Evolutionary conservation across 2,888 invertebrate genomes (phyloP), one percentile per base, ranked within the genome.

Genomic region (Polyommatus iphigenia): DNA sequence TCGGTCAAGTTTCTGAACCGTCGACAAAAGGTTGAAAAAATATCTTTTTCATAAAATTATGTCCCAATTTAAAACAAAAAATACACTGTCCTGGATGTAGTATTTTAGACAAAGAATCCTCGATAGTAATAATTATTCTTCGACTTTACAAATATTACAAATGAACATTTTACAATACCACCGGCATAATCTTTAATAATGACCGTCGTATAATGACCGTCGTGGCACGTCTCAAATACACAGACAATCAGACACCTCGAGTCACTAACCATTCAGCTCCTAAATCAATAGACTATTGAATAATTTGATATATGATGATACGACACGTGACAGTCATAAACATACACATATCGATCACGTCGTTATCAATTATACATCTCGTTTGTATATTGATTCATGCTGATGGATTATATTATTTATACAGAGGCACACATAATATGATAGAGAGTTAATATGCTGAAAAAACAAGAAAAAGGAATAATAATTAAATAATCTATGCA

Each of bases 291-390:
- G 62, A 67, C 29, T 67, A 67, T 29, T 67, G 29, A 32, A 32
- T 67, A 15, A 67, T 29, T 67, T 67, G 67, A 67, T 67, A 18
- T 29, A 67, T 67, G 67, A 67, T 32, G 29, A 15, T 67, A 29
- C 4, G 18, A 32, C 67, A 67, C 67, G 67, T 67, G 67, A 67
- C 29, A 67, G 18, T 67, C 29, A 29, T 67, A 67, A 62, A 67
- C 32, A 15, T 32, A 67, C 29, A 29, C 67, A 67, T 67, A 67
- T 67, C 32, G 67, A 67, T 29, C 62, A 67, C 67, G 67, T 67
- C 67, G 67, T 7, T 67, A 67, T 67, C 67, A 67, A 67, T 67
- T 67, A 67, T 67, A 67, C 29, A 32, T 67, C 29, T 67, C 29
- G 24, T 67, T 67, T 32, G 29, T 67, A 29, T 67, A 67, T 67